A percentile compares a stretch with the other conserved stretches of the same genome.
These are phyloP conservation scores for Rhingia campestris DNA, from an alignment of 2,888 invertebrate genomes.

Conservation along the genomic window DNA sequence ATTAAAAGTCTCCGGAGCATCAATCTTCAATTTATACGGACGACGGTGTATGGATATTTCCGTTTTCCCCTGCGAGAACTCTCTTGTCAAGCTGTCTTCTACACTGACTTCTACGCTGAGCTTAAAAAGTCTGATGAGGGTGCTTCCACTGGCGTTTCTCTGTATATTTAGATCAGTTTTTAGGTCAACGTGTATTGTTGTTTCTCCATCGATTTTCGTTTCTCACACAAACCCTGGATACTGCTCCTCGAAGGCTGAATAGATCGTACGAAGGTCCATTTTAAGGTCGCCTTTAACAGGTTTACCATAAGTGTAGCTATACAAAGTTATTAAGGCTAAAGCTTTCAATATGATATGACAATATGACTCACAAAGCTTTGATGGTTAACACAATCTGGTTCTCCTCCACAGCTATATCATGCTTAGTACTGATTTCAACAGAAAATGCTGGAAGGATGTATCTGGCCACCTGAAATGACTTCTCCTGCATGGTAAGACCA, in stretches of 20 bases:
- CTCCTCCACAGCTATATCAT: conserved; percentile 92
- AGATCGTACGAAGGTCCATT: conserved; percentile 89
- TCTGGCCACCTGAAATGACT: conserved; percentile 88
- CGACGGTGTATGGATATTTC: conserved; percentile 89
- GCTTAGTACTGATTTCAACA: conserved; percentile 91
- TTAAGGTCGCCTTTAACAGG: conserved; percentile 94
- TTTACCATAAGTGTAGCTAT: conserved; percentile 88
- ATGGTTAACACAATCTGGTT: conserved; percentile 91
- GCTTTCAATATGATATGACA: conserved; percentile 81
- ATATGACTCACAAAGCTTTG: conserved; percentile 79
- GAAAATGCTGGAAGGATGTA: conserved; percentile 96
- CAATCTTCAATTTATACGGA: conserved; percentile 89
- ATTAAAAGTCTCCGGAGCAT: conserved; percentile 93
- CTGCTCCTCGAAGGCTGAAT: too few relatives aligned
- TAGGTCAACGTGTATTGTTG: conserved; percentile 89
- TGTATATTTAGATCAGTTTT: conserved; percentile 86
- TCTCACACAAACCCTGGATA: too few relatives aligned
- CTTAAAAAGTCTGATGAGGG: conserved; percentile 83
- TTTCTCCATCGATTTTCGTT: conserved; percentile 83
- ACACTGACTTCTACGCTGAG: conserved; percentile 91
- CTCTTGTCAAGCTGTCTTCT: conserved; percentile 90
- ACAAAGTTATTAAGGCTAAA: not conserved
- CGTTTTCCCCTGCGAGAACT: conserved; percentile 89
- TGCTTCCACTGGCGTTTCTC: not conserved
- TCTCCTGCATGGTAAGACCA: conserved; percentile 77